Evolutionary conservation across 2,113 vertebrate genomes (phyloP).

Genomic region (Silurus glanis): DNA sequence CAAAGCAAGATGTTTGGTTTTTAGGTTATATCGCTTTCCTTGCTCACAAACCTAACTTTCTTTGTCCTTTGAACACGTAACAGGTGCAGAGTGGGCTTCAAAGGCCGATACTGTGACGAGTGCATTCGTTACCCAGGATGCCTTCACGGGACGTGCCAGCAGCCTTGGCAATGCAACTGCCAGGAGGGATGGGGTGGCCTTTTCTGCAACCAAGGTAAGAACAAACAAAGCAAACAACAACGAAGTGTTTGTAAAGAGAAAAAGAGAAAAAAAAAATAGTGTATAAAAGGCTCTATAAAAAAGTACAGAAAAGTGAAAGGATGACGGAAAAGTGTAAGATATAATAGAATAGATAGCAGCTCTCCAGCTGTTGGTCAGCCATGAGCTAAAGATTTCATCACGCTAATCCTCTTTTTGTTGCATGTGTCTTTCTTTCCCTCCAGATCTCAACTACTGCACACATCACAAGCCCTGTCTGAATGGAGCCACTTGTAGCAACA

Average conservation of each 20-base stretch:
- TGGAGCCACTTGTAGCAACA: constrained; percentile 95
- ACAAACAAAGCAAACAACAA: neutral
- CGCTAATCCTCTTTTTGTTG: constrained; percentile 69
- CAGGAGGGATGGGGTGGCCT: constrained; percentile 98
- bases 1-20: neutral
- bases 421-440: constrained; percentile 51
- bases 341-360: neutral
- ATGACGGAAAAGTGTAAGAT: constrained; percentile 28
- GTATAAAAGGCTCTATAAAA: neutral
- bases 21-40: neutral
- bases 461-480: constrained; percentile 97
- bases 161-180: constrained; percentile 97
- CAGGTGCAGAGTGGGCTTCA: constrained; percentile 97
- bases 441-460: constrained; percentile 98
- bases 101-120: constrained; percentile 94
- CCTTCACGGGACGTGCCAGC: constrained; percentile 95
- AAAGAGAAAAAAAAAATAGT: neutral
- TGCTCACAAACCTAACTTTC: neutral
- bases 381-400: constrained; percentile 54
- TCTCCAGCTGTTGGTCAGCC: constrained; percentile 54
- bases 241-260: neutral
- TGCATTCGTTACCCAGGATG: constrained; percentile 97
- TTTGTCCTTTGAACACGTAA: constrained; percentile 24
- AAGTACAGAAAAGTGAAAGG: constrained; percentile 3
- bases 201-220: constrained; percentile 98